phyloP scores from a whole-genome alignment of 2,113 vertebrate genomes.

The Pomatorhinus ruficollis region DNA sequence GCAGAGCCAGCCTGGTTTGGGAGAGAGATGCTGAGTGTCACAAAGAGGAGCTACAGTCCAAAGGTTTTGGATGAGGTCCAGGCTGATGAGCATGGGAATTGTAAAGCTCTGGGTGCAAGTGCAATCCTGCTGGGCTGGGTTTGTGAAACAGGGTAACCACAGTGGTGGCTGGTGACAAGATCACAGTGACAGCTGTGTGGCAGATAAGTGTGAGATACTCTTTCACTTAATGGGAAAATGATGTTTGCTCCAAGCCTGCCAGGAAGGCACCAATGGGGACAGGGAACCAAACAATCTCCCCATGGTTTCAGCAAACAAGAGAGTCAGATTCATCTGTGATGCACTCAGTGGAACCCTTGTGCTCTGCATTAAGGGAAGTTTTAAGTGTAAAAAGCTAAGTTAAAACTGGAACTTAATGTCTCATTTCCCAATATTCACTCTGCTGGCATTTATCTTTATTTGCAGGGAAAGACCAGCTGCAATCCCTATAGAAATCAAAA shows the following conservation, averaged over 20 bases:
- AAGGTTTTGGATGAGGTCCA: background rate
- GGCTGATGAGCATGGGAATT: background rate
- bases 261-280: background rate
- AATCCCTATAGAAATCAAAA: conserved; percentile 96
- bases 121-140: background rate
- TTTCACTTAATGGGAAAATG: background rate
- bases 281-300: background rate
- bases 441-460: background rate
- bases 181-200: rapidly evolving
- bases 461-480: conserved; percentile 92
- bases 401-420: background rate
- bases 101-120: background rate
- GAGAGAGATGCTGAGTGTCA: background rate
- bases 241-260: background rate
- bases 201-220: background rate
- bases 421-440: background rate
- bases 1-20: background rate
- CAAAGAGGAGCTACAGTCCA: background rate
- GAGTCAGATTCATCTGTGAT: background rate
- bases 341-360: background rate
- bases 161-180: background rate
- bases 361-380: background rate
- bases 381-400: background rate
- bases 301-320: background rate
- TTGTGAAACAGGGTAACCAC: background rate